phyloP scores from a whole-genome alignment of 1,140 invertebrate species.

The Ephestia elutella region DNA sequence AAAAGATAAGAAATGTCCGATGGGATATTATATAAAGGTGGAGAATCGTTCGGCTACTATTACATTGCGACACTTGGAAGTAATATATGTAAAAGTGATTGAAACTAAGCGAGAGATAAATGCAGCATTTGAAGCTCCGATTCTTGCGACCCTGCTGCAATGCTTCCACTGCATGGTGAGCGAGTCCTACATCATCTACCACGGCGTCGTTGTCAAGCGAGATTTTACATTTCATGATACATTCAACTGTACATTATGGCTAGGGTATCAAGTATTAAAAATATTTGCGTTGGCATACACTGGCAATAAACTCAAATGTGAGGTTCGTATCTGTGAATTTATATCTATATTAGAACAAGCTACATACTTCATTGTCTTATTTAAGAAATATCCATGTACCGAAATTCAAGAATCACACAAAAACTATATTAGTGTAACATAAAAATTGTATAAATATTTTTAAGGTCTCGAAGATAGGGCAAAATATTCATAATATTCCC shows the following conservation, averaged over 20 bases:
- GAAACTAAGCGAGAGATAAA: conserved; percentile 48
- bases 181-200: conserved; percentile 49
- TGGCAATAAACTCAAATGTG: conserved; percentile 39
- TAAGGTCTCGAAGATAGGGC: conserved; percentile 34
- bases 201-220: conserved; percentile 29
- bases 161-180: conserved; percentile 54
- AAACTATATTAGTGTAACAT: conserved; percentile 8
- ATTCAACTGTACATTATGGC: conserved; percentile 50
- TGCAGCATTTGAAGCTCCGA: conserved; percentile 39
- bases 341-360: neutral
- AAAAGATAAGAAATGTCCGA: conserved; percentile 15
- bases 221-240: conserved; percentile 32
- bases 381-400: too few relatives aligned
- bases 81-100: conserved; percentile 38
- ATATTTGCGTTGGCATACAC: conserved; percentile 39
- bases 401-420: conserved; percentile 7
- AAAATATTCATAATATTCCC: conserved; percentile 39
- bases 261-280: conserved; percentile 52
- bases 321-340: conserved; percentile 31
- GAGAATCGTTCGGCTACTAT: conserved; percentile 22
- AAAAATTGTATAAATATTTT: neutral
- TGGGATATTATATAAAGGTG: conserved; percentile 21
- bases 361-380: too few relatives aligned
- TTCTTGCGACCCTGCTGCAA: conserved; percentile 42
- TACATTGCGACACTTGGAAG: conserved; percentile 37